phyloP scores from a whole-genome alignment of 1,140 invertebrate species.

The Bombyx mandarina region DNA sequence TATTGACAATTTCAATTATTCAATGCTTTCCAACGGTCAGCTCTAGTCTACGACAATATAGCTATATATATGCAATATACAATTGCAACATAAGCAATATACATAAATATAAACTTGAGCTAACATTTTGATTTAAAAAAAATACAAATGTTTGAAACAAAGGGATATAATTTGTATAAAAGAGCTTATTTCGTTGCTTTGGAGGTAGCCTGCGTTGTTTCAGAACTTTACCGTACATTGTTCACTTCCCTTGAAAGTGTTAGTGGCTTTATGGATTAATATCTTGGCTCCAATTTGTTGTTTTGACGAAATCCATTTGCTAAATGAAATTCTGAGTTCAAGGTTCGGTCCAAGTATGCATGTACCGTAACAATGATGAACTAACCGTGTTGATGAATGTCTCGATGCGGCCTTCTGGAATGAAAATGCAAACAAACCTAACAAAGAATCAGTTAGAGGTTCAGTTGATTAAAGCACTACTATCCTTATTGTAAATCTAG shows the following conservation, averaged over 20 bases:
- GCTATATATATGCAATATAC: too few relatives aligned
- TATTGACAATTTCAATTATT: too few relatives aligned
- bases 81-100: too few relatives aligned
- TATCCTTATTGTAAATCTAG: too few relatives aligned
- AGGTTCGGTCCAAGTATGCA: not conserved
- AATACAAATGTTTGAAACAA: not conserved
- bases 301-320: constrained; percentile 1
- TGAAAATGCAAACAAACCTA: too few relatives aligned
- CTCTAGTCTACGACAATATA: too few relatives aligned
- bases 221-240: constrained; percentile 39
- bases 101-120: not conserved
- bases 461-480: too few relatives aligned
- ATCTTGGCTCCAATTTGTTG: constrained; percentile 4
- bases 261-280: constrained; percentile 32
- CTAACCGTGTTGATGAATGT: too few relatives aligned
- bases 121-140: too few relatives aligned
- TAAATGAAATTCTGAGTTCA: constrained; percentile 1
- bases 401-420: too few relatives aligned
- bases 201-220: constrained; percentile 39
- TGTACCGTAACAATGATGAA: not conserved
- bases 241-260: constrained; percentile 35
- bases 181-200: constrained; percentile 33
- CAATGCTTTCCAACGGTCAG: too few relatives aligned
- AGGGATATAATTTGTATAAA: constrained; percentile 24
- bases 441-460: too few relatives aligned